Conservation (phyloP, 2,113 vertebrate species). For the Lanius collurio region DNA sequence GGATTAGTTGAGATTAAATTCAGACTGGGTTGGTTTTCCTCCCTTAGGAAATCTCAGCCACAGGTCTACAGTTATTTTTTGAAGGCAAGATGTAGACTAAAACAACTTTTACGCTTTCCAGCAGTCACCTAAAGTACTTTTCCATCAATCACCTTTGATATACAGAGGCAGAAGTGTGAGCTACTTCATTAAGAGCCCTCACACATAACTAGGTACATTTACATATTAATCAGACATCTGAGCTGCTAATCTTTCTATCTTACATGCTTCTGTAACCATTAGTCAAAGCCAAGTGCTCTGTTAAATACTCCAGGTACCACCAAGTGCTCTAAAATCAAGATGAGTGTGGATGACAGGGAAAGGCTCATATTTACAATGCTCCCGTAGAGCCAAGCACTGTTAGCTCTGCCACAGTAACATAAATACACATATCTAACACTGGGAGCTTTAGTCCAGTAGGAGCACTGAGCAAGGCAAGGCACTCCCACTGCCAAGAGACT, state of each 20-base stretch:
- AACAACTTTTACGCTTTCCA: constrained; percentile 31
- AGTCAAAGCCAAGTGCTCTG: constrained; percentile 58
- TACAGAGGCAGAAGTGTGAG: constrained; percentile 59
- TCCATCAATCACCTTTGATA: constrained; percentile 65
- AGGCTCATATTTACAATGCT: constrained; percentile 4
- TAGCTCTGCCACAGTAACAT: not conserved
- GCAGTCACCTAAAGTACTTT: constrained; percentile 46
- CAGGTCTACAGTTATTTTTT: not conserved
- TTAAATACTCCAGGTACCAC: constrained; percentile 51
- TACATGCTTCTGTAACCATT: constrained; percentile 58
- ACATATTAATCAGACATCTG: constrained; percentile 77
- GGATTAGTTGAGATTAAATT: constrained; percentile 63
- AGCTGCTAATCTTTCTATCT: constrained; percentile 70
- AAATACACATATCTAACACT: not conserved
- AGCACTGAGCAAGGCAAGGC: not conserved
- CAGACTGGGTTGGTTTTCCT: constrained; percentile 8
- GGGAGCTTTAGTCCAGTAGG: not conserved
- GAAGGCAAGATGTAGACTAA: not conserved
- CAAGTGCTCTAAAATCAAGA: constrained; percentile 48
- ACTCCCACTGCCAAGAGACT: not conserved
- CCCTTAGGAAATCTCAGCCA: constrained; percentile 43
- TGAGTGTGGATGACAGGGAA: constrained; percentile 13
- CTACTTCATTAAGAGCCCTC: constrained; percentile 74
- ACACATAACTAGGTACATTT: constrained; percentile 71
- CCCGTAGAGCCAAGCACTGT: not conserved